Evolutionary conservation across 2,113 vertebrate species (phyloP).

Genomic region (Myrmecobius fasciatus): DNA sequence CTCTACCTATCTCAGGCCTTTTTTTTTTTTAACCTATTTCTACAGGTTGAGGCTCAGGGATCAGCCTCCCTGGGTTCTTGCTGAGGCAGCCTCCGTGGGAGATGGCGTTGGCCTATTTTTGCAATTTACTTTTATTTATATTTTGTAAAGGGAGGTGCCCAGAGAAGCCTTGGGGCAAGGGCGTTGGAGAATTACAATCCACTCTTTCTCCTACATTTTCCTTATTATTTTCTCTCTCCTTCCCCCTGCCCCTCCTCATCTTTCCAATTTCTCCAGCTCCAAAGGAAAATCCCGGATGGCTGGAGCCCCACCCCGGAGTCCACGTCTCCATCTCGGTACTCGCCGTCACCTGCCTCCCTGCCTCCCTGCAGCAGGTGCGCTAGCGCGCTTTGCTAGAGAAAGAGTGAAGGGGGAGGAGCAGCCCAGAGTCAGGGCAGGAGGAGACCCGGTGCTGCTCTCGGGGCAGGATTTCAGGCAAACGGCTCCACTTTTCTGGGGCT

Average conservation of each 20-base stretch:
- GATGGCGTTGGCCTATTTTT: slow-evolving; percentile 82
- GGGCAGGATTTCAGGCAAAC: background rate
- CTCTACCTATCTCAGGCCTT: slow-evolving; percentile 37
- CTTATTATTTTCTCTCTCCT: slow-evolving; percentile 66
- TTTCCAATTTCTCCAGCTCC: slow-evolving; percentile 66
- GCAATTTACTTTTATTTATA: slow-evolving; percentile 83
- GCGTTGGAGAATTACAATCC: slow-evolving; percentile 77
- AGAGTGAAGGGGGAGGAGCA: background rate
- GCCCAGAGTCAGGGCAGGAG: background rate
- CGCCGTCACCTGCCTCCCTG: background rate
- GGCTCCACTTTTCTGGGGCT: background rate
- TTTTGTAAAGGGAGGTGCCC: slow-evolving; percentile 85
- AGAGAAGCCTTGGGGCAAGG: slow-evolving; percentile 80
- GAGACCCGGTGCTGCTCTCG: background rate
- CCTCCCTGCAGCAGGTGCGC: background rate
- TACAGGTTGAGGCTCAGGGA: background rate
- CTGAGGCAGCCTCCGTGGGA: slow-evolving; percentile 76
- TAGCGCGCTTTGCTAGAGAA: background rate
- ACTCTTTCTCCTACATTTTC: slow-evolving; percentile 75
- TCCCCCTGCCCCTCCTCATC: slow-evolving; percentile 62
- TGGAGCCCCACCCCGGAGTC: background rate
- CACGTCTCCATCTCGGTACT: background rate
- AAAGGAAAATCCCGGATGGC: background rate
- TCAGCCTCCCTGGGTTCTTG: background rate
- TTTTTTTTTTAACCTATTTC: slow-evolving; percentile 72